These are phyloP conservation scores for Cryptocheilus praepositus DNA, from an alignment of 2,888 invertebrate species.

Conservation along the genomic window DNA sequence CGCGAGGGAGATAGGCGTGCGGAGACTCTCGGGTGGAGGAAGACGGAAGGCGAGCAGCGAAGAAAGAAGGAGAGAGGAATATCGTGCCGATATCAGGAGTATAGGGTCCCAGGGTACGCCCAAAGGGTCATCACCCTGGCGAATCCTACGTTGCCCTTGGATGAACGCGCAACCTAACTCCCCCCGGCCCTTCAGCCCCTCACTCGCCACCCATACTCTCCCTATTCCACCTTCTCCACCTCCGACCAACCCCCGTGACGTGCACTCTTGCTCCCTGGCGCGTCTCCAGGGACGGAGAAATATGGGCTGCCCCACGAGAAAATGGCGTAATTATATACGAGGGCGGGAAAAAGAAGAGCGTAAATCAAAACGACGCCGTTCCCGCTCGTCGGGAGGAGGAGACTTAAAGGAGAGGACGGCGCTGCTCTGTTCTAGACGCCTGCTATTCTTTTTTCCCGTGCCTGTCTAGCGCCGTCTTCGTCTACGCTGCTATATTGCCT, in stretches of 20 bases:
- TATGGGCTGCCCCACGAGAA: constrained; percentile 50
- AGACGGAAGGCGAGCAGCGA: not conserved
- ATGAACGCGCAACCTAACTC: constrained; percentile 19
- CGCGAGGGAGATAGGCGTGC: too few relatives aligned
- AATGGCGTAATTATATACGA: constrained; percentile 57
- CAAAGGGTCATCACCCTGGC: constrained; percentile 54
- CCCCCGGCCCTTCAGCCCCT: constrained; percentile 4
- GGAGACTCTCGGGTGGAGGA: too few relatives aligned
- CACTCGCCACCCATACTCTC: constrained; percentile 23
- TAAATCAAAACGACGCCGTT: constrained; percentile 51
- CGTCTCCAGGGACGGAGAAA: constrained; percentile 55
- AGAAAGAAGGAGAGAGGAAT: constrained; percentile 20
- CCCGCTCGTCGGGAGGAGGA: constrained; percentile 17
- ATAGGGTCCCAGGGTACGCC: constrained; percentile 48
- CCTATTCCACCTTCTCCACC: constrained; percentile 31
- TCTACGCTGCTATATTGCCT: too few relatives aligned
- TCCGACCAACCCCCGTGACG: constrained; percentile 45
- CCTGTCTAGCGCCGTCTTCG: too few relatives aligned
- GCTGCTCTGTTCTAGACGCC: not conserved
- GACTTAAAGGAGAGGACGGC: constrained; percentile 2
- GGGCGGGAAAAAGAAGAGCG: constrained; percentile 40
- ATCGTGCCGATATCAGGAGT: constrained; percentile 39
- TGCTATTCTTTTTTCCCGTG: not conserved
- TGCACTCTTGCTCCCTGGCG: constrained; percentile 53
- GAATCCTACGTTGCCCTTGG: constrained; percentile 30